Evolutionary conservation across 1,140 invertebrate genomes (phyloP), one percentile per base, ranked within the genome.

Genomic region (Heliconius congener): DNA sequence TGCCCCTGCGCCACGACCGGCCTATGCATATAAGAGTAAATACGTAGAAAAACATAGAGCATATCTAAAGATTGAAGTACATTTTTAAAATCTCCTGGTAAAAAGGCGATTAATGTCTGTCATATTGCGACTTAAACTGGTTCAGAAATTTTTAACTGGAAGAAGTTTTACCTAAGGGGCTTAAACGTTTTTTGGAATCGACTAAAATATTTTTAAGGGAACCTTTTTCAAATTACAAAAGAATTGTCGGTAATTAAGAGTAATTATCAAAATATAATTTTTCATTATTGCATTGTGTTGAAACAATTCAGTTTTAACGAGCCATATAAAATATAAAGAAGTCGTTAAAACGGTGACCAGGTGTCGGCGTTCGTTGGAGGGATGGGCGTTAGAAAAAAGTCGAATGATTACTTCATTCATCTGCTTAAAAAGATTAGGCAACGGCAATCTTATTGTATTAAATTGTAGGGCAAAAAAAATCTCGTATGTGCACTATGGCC

Each of bases 371-470:
- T 76, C 73, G 66, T 76, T 37, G 80, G 82, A 79, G 72, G 73
- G 74, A 37, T 75, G 13, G 60, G 60, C 27, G 71, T 77, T 72
- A 74, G 73, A 52, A 76, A 81, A 78, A 80, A 82, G 81, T 52
- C 37, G 71, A 81, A 84, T 84, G 79, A 84, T 79, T 34, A 76
- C 73, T 76, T 73, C 79, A 79, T 82, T 84, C 74, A 84, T 71
- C 42, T 50, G 66, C 76, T 72, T 75, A 39, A 74, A 72, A 34
- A 73, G 52, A 78, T 80, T 76, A 13, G 73, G 70, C 73, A 83
- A 73, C 27, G 0, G n/a, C n/a, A n/a, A 30, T 30, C 55, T 60
- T 23, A 46, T 46, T 46, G 16, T 16, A 46, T 4, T 46, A 46
- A 46, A 46, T 16, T 46, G 42, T 4, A 5, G 42, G 4, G 13